Evolutionary conservation across 2,113 vertebrate species (phyloP).

Genomic region (Amphiprion percula): DNA sequence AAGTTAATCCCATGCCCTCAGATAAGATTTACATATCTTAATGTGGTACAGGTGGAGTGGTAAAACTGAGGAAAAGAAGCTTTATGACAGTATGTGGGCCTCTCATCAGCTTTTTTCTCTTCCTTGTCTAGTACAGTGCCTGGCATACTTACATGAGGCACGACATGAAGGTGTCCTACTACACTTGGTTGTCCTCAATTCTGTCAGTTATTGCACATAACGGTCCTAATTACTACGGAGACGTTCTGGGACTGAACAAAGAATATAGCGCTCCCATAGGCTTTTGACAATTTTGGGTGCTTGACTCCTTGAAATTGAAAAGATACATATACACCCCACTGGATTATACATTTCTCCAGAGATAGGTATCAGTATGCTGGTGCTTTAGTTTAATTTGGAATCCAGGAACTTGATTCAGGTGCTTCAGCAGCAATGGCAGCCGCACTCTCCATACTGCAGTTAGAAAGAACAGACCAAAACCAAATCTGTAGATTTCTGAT

Average conservation of each 20-base stretch:
- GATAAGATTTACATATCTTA: slow-evolving; percentile 23
- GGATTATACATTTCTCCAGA: slow-evolving; percentile 45
- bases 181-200: slow-evolving; percentile 41
- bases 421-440: slow-evolving; percentile 29
- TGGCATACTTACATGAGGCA: not conserved
- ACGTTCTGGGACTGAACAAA: slow-evolving; percentile 47
- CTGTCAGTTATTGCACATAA: slow-evolving; percentile 44
- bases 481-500: slow-evolving; percentile 18
- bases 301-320: slow-evolving; percentile 60
- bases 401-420: slow-evolving; percentile 29
- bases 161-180: slow-evolving; percentile 22
- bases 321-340: slow-evolving; percentile 39
- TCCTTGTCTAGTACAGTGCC: not conserved
- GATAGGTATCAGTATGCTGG: slow-evolving; percentile 6
- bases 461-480: not conserved
- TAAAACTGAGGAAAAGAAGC: not conserved
- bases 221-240: slow-evolving; percentile 50
- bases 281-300: slow-evolving; percentile 51
- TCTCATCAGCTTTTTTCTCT: not conserved
- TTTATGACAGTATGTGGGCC: not conserved
- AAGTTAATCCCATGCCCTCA: not conserved
- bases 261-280: slow-evolving; percentile 41
- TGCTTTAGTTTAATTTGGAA: slow-evolving; percentile 34
- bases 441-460: slow-evolving; percentile 5
- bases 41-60: not conserved